Conservation (phyloP, 2,888 invertebrate species). For the Ectobius pallidus region DNA sequence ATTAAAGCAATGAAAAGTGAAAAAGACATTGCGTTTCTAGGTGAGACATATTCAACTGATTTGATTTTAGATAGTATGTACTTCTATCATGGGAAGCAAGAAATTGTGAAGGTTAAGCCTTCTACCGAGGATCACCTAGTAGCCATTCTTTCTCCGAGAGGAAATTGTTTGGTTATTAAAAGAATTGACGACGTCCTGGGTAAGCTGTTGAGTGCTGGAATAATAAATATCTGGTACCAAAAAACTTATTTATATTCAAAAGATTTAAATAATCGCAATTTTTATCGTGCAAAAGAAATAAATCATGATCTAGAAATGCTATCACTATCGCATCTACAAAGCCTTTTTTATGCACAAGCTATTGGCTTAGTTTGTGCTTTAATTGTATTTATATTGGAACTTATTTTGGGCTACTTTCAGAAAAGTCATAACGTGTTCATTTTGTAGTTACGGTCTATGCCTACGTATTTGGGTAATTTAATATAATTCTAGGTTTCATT, state of each 20-base stretch:
- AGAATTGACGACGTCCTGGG: neutral
- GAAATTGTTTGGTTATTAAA: neutral
- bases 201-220: neutral
- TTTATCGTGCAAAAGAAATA: neutral
- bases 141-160: neutral
- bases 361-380: neutral
- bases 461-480: too few species aligned
- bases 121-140: too few species aligned
- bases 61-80: neutral
- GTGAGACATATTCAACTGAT: neutral
- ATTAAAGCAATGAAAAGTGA: neutral
- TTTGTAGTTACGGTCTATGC: too few species aligned
- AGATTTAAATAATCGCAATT: too few species aligned
- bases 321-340: neutral
- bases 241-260: neutral
- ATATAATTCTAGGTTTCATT: too few species aligned
- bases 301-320: neutral
- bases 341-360: neutral
- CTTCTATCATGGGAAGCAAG: neutral
- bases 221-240: neutral
- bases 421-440: too few species aligned
- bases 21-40: neutral
- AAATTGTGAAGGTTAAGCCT: too few species aligned
- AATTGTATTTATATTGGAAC: neutral
- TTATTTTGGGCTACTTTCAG: too few species aligned